These are phyloP conservation scores for Drosophila mimica DNA, from an alignment of 2,888 invertebrate genomes.

Conservation along the genomic window DNA sequence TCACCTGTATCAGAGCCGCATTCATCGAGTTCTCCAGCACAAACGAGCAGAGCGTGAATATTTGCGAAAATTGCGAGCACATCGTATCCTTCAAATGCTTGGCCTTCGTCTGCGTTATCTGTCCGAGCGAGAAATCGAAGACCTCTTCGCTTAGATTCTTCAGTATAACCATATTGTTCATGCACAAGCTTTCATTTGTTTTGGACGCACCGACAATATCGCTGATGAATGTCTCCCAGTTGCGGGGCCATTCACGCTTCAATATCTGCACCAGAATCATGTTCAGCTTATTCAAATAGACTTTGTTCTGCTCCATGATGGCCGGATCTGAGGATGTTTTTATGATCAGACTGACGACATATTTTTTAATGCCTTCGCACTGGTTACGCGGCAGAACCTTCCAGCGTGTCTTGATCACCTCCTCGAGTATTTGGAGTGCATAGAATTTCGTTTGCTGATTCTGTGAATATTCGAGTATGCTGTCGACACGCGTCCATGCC, in stretches of 20 bases:
- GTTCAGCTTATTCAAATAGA: conserved; percentile 98
- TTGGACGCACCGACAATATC: conserved; percentile 99
- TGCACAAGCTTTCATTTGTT: conserved; percentile 99
- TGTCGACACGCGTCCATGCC: conserved; percentile 99
- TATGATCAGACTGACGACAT: conserved; percentile 99
- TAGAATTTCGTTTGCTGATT: conserved; percentile 99
- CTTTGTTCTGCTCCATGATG: conserved; percentile 95
- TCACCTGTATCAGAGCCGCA: conserved; percentile 97
- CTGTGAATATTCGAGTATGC: conserved; percentile 98
- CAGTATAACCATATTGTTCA: conserved; percentile 99
- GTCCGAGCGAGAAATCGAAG: conserved; percentile 99
- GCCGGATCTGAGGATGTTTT: conserved; percentile 97
- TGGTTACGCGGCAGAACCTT: conserved; percentile 99
- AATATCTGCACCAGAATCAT: conserved; percentile 99
- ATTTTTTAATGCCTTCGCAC: conserved; percentile 99
- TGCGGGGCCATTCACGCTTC: conserved; percentile 99
- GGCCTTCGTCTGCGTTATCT: conserved; percentile 99
- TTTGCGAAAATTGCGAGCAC: conserved; percentile 99
- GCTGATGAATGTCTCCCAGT: conserved; percentile 99
- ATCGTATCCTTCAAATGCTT: conserved; percentile 99
- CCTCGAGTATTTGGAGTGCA: conserved; percentile 99
- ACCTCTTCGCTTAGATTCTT: conserved; percentile 99
- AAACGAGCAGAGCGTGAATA: conserved; percentile 98
- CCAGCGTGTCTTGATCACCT: conserved; percentile 99
- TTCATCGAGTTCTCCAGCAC: conserved; percentile 99